Conservation (phyloP, 2,888 invertebrate species). For the Clitarchus hookeri region DNA sequence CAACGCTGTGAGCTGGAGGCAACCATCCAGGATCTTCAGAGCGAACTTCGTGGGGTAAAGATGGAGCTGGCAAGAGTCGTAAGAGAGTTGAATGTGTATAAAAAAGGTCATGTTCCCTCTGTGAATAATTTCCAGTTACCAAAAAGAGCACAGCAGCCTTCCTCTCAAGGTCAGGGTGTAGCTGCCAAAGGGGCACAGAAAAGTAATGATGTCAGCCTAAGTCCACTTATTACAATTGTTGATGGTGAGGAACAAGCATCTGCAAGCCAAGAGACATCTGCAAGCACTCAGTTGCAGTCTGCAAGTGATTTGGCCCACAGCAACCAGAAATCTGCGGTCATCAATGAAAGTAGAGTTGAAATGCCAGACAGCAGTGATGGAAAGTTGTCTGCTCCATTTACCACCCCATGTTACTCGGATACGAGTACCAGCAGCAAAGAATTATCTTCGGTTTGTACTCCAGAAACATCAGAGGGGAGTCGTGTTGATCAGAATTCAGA, state of each 20-base stretch:
- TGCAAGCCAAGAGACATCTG: not conserved
- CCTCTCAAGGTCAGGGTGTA: not conserved
- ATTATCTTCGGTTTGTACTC: not conserved
- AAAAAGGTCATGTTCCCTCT: not conserved
- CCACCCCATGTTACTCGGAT: not conserved
- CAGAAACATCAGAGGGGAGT: not conserved
- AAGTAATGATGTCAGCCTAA: not conserved
- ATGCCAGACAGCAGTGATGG: not conserved
- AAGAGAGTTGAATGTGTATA: not conserved
- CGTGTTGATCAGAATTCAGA: conserved; percentile 4
- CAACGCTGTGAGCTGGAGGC: not conserved
- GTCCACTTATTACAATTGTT: not conserved
- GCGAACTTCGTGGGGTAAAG: not conserved
- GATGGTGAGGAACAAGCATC: not conserved
- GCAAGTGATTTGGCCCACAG: not conserved
- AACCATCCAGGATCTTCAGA: not conserved
- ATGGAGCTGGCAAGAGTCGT: not conserved
- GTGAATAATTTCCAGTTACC: not conserved
- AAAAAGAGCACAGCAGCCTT: not conserved
- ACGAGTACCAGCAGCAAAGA: not conserved
- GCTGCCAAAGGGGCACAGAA: not conserved
- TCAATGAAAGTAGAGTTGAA: not conserved
- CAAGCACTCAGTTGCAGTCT: not conserved
- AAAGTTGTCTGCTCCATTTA: not conserved
- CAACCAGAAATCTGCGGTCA: not conserved